Evolutionary conservation across 2,797 vertebrate genomes (phyloP).

Genomic region (Pteronotus mesoamericanus): DNA sequence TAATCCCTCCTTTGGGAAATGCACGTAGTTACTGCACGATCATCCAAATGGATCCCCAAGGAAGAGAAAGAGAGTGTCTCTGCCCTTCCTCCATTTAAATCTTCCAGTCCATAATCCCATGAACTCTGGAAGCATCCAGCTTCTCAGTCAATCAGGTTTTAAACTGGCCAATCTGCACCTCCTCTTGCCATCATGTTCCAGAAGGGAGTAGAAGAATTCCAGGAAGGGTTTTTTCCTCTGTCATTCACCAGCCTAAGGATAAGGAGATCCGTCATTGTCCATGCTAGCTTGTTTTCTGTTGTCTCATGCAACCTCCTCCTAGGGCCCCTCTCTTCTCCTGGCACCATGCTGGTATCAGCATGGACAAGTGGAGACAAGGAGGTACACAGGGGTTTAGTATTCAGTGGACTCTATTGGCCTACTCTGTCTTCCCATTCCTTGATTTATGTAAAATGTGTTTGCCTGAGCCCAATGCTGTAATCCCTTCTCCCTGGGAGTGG

Average conservation of each 20-base stretch:
- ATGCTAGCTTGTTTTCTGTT: background rate
- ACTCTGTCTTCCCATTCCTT: background rate
- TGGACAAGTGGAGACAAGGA: no score
- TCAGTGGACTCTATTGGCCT: background rate
- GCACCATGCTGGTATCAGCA: background rate
- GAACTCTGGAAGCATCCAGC: background rate
- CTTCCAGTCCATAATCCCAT: background rate
- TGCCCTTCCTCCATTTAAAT: background rate
- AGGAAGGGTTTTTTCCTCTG: background rate
- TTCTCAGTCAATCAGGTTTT: no score
- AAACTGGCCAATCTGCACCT: background rate
- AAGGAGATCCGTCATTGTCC: background rate
- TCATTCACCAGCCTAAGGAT: background rate
- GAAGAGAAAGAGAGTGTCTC: background rate
- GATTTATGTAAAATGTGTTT: background rate
- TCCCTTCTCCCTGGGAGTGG: background rate
- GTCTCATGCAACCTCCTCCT: background rate
- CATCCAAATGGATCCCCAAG: background rate
- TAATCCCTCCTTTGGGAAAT: background rate
- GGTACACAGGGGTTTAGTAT: background rate
- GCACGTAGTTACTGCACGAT: background rate
- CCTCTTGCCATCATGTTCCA: background rate
- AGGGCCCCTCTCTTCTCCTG: background rate
- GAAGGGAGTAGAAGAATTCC: background rate
- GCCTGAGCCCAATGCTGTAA: background rate